phyloP scores from a whole-genome alignment of 2,888 invertebrate species.

The Philopedon plagiatum region DNA sequence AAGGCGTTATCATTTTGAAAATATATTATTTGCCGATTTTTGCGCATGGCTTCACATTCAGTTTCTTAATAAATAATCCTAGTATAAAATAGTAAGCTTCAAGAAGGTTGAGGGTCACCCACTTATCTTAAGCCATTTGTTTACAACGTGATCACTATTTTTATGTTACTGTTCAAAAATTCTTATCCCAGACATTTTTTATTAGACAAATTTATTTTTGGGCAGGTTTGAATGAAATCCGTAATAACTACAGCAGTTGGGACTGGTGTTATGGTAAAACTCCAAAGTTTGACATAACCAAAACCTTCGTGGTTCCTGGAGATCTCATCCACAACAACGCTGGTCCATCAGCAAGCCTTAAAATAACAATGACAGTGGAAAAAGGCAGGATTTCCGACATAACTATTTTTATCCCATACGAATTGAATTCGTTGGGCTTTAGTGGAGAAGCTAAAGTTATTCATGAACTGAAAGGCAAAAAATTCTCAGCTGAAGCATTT shows the following conservation, averaged over 20 bases:
- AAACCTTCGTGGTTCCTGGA: conserved; percentile 75
- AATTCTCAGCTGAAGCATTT: conserved; percentile 77
- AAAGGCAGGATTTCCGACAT: conserved; percentile 78
- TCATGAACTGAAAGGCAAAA: conserved; percentile 76
- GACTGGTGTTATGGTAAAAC: conserved; percentile 92
- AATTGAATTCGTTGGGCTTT: conserved; percentile 74
- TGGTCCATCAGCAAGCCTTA: conserved; percentile 71
- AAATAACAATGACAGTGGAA: conserved; percentile 76
- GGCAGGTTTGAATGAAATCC: conserved; percentile 74
- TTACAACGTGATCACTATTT: conserved; percentile 3
- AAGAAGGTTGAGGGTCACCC: conserved; percentile 6
- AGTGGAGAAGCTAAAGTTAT: conserved; percentile 76
- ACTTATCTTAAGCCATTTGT: not conserved
- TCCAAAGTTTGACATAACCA: conserved; percentile 84
- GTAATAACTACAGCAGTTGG: conserved; percentile 82
- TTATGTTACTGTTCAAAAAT: not conserved
- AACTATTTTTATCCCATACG: conserved; percentile 75
- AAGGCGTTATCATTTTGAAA: not conserved
- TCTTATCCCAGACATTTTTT: conserved; percentile 4
- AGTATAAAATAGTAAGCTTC: not conserved
- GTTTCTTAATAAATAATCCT: not conserved
- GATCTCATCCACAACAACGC: conserved; percentile 68
- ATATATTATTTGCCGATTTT: conserved; percentile 1
- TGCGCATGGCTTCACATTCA: not conserved
- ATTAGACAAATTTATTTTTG: conserved; percentile 31